Base-by-base conservation (phyloP, 2,888 invertebrate species). In the Andrena bicolor region DNA sequence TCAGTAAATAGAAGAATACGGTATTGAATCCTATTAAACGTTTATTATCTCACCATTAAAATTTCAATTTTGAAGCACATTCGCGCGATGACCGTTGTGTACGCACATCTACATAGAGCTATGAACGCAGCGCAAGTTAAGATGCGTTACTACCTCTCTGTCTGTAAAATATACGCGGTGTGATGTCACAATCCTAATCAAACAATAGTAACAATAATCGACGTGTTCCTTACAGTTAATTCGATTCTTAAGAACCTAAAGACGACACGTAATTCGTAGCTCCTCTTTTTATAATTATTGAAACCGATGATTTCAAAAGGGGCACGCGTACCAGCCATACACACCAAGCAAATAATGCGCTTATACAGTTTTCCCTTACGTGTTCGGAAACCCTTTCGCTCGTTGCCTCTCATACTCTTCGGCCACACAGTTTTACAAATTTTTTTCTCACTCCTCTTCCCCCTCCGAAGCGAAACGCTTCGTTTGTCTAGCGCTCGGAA, bases 1-100 rank as follows among this genome's bases (percentile, higher is more conserved):
- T 3, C 13, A 13, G 41, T 41, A 41, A 41, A 41, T 41, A 41
- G 13, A 41, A 41, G 41, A 41, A 41, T 16, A 41, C 41, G 41
- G 5, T 41, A 5, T 80, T 87, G 79, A 84, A 80, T 88, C 88
- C 88, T 88, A 86, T 88, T 89, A 85, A 90, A 89, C 85, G 76
- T 89, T 90, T 79, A 86, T 89, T 89, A 89, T 88, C 82, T 84
- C 77, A 90, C 83, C 76, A 73, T 85, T 86, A 84, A 88, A 88
- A 84, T 85, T 83, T 83, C 51, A 84, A 85, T 85, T 86, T 82
- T 58, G 68, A 89, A 88, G 86, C 88, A 81, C 79, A 85, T 84
- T 73, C 74, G 74, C 73, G 75, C 82, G 66, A 69, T 65, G 64
- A 68, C 71, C 74, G 76, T 53, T 71, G 58, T 78, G 73, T 71